Conservation (phyloP, 2,113 vertebrate species). For the Tamias sibiricus region DNA sequence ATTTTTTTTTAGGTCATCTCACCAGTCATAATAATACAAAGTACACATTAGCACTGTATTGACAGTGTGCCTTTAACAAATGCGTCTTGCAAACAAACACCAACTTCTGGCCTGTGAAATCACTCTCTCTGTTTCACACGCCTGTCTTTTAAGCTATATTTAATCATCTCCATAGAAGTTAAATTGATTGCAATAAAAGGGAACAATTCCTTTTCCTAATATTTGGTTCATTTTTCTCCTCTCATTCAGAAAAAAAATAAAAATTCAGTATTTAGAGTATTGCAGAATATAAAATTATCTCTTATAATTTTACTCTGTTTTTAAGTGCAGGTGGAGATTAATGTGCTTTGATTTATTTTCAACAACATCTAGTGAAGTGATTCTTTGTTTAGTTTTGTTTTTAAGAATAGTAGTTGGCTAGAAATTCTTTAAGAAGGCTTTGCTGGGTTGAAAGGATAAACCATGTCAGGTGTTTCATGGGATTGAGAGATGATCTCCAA, state of each 20-base stretch:
- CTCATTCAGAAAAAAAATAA: conserved; percentile 83
- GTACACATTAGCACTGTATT: conserved; percentile 17
- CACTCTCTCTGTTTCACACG: conserved; percentile 73
- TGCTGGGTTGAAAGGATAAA: conserved; percentile 75
- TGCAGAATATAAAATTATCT: conserved; percentile 82
- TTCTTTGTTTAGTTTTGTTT: conserved; percentile 53
- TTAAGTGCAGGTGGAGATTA: conserved; percentile 83
- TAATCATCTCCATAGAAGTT: conserved; percentile 82
- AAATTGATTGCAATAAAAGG: conserved; percentile 83
- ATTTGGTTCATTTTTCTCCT: conserved; percentile 82
- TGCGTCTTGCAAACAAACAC: conserved; percentile 66
- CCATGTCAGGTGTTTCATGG: conserved; percentile 77
- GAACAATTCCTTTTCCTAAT: conserved; percentile 82
- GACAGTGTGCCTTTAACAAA: conserved; percentile 15
- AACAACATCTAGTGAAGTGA: conserved; percentile 81
- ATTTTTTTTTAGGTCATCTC: conserved; percentile 40
- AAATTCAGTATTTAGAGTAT: conserved; percentile 84
- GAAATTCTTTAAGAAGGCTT: conserved; percentile 84
- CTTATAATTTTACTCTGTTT: conserved; percentile 82
- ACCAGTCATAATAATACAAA: conserved; percentile 24
- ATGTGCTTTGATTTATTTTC: conserved; percentile 84
- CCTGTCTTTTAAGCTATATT: conserved; percentile 80
- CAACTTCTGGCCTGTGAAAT: conserved; percentile 76
- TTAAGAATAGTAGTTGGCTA: conserved; percentile 82
- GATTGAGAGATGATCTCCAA: conserved; percentile 72